phyloP scores from a whole-genome alignment of 2,797 vertebrate species.

The Periparus ater region DNA sequence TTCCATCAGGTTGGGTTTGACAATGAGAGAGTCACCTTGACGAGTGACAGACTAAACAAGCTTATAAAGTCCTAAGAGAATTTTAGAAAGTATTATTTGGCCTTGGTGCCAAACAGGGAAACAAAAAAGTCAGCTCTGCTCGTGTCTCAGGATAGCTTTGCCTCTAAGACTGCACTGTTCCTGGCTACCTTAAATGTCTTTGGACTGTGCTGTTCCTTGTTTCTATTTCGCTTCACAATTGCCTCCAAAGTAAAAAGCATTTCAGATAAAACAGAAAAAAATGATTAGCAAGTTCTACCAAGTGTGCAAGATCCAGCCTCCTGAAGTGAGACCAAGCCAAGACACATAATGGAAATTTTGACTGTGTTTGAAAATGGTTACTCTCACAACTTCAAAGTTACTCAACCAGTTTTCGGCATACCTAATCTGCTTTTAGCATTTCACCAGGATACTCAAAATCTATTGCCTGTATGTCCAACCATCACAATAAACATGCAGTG shows the following conservation, averaged over 20 bases:
- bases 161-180: background rate
- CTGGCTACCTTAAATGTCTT: background rate
- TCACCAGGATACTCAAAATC: background rate
- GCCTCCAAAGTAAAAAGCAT: background rate
- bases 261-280: conserved; percentile 32
- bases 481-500: background rate
- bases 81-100: background rate
- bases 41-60: background rate
- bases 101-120: background rate
- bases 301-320: background rate
- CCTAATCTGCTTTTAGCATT: conserved; percentile 1
- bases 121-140: background rate
- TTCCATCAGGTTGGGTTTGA: background rate
- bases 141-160: background rate
- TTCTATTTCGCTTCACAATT: background rate
- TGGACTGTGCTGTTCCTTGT: background rate
- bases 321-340: background rate
- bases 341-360: conserved; percentile 14
- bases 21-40: background rate
- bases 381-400: conserved; percentile 19
- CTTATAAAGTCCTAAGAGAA: background rate
- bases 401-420: background rate
- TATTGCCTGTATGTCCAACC: background rate
- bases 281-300: conserved; percentile 5
- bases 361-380: background rate